Evolutionary conservation across 1,140 invertebrate species (phyloP).

Genomic region (Pygmarrhopalites habei): DNA sequence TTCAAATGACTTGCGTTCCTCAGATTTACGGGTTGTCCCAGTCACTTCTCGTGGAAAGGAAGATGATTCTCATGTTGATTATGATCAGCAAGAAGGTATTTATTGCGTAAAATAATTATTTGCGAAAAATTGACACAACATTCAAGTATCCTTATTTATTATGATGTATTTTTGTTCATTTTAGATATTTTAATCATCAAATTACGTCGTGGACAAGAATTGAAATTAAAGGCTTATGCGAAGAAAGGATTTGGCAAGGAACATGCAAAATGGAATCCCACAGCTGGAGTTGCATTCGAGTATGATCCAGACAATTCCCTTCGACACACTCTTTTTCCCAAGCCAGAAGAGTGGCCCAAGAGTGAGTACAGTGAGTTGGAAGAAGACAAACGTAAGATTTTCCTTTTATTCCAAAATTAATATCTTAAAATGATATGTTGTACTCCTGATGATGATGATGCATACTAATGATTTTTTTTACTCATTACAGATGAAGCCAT

Average conservation of each 20-base stretch:
- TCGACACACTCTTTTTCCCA: conserved; percentile 91
- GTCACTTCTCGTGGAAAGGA: conserved; percentile 84
- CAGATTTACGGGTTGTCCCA: conserved; percentile 81
- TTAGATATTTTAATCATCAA: conserved; percentile 93
- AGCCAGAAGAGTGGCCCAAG: conserved; percentile 98
- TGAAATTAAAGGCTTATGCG: conserved; percentile 91
- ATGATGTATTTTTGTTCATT: neutral
- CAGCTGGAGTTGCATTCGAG: conserved; percentile 94
- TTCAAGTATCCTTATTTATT: too few species aligned
- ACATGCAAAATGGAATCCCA: conserved; percentile 99
- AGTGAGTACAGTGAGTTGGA: conserved; percentile 91
- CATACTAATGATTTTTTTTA: too few species aligned
- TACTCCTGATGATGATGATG: too few species aligned
- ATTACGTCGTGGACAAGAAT: conserved; percentile 91
- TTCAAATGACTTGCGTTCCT: conserved; percentile 90
- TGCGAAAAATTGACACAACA: neutral
- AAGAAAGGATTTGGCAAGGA: conserved; percentile 97
- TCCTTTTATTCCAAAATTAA: too few species aligned
- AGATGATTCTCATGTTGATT: conserved; percentile 84
- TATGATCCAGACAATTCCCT: conserved; percentile 99
- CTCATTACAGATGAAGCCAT: conserved; percentile 76
- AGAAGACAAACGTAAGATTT: conserved; percentile 79
- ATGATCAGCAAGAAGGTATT: conserved; percentile 78
- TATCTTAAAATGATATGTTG: too few species aligned
- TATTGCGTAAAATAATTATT: neutral